These are phyloP conservation scores for Dipus sagitta DNA, from an alignment of 2,797 vertebrate genomes.

Conservation along the genomic window DNA sequence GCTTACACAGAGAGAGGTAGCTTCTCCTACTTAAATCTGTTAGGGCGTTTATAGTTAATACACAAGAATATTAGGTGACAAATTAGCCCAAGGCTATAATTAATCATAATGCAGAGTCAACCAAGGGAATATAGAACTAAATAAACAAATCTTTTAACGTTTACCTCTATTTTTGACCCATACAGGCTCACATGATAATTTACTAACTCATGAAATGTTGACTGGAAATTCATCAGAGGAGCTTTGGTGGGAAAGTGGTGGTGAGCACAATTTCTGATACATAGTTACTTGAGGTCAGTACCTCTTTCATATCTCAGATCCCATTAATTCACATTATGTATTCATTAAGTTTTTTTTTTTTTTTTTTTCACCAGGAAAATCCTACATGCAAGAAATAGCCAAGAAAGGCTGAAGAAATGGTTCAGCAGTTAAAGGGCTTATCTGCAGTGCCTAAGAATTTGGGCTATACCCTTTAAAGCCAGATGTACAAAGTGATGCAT, in stretches of 20 bases:
- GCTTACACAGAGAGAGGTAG: not conserved
- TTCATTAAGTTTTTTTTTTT: not conserved
- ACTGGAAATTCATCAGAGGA: conserved; percentile 8
- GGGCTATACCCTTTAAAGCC: too few relatives aligned
- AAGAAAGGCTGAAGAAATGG: too few relatives aligned
- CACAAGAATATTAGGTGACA: conserved; percentile 70
- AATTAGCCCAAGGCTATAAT: conserved; percentile 75
- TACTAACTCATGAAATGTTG: not conserved
- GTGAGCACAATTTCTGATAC: not conserved
- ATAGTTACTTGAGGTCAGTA: not conserved
- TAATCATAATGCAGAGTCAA: conserved; percentile 63
- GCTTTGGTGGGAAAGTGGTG: not conserved
- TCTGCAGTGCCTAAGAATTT: too few relatives aligned
- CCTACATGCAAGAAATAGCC: not conserved
- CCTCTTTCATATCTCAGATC: not conserved
- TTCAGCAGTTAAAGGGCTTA: too few relatives aligned
- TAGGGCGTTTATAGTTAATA: conserved; percentile 63
- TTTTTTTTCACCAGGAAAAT: not conserved
- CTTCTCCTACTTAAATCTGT: conserved; percentile 58
- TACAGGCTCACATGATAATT: conserved; percentile 53
- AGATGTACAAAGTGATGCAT: too few relatives aligned
- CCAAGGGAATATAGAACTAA: conserved; percentile 67
- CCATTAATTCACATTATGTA: not conserved
- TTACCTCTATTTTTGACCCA: conserved; percentile 59
- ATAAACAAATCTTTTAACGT: conserved; percentile 68